Base-by-base conservation (phyloP, 2,113 vertebrate species). In the Oreochromis aureus region DNA sequence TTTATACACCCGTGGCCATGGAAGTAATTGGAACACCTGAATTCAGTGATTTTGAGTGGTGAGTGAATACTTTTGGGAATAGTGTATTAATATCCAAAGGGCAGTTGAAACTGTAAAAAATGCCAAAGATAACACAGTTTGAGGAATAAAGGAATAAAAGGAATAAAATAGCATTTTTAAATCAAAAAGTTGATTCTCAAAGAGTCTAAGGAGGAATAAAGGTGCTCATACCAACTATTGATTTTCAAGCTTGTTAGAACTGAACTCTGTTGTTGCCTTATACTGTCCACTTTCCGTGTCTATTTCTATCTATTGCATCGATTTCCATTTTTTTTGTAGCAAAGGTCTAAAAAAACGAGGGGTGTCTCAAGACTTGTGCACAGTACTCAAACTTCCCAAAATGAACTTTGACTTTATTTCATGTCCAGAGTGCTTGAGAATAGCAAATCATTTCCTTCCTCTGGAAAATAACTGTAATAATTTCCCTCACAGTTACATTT, bases 401-500 rank as follows among this genome's bases (percentile, higher is more conserved):
- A 73, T 5, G 0, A 48, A 7, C 22, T 81, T 15, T 73, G 0
- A 46, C 22, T 73, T 58, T 36, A 56, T 81, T 22, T 41, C 32
- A 7, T 56, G 79, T 59, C 56, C 44, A 27, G 55, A 81, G 79
- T 58, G 13, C 8, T 39, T 56, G 56, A 27, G 15, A 36, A 81
- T 16, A 41, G 1, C 12, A 56, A 81, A 58, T 41, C 53, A 44
- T 44, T 81, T 22, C 10, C 39, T 18, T 58, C 10, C 19, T 66
- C 7, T 63, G 15, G 2, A 56, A 56, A 79, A 19, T 78, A 30
- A 86, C 55, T 69, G 12, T 32, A 6, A 13, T 3, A 1, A 7
- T 48, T 78, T 7, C 24, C 18, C 71, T 53, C 10, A 1, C 93
- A 94, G 95, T 3, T 94, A 55, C 86, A 7, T 84, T 56, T 82